Conservation (phyloP, 2,888 invertebrate species). For the Arge pagana region DNA sequence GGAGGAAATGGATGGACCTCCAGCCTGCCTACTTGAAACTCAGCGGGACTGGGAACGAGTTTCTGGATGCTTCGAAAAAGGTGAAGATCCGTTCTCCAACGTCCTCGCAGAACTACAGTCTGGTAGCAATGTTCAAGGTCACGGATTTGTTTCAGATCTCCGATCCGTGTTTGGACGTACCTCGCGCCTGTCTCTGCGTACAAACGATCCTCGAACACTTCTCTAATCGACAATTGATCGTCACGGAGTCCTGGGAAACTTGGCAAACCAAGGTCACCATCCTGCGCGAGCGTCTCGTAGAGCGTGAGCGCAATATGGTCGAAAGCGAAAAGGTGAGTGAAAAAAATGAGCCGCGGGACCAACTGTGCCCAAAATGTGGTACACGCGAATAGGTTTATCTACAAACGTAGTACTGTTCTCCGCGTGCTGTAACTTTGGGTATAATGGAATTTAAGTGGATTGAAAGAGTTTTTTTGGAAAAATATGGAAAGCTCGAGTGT, state of each 20-base stretch:
- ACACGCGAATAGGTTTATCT: no score
- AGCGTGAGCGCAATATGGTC: conserved; percentile 59
- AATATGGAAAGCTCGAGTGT: not conserved
- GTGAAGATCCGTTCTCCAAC: conserved; percentile 52
- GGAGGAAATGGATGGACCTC: conserved; percentile 70
- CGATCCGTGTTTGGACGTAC: conserved; percentile 72
- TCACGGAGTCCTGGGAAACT: conserved; percentile 73
- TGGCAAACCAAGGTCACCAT: conserved; percentile 67
- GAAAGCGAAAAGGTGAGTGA: conserved; percentile 55
- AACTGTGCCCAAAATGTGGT: no score
- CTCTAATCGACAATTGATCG: conserved; percentile 66
- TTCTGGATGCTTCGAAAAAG: conserved; percentile 66
- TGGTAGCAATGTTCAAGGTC: conserved; percentile 20
- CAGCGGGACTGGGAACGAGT: conserved; percentile 69
- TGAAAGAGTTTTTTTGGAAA: not conserved
- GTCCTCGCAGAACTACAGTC: conserved; percentile 4
- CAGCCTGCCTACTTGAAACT: conserved; percentile 69
- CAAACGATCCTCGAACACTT: conserved; percentile 72
- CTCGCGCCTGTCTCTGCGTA: conserved; percentile 69
- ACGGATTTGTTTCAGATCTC: conserved; percentile 59
- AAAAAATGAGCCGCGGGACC: conserved; percentile 58
- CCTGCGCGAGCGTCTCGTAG: conserved; percentile 44
- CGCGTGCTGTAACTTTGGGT: no score
- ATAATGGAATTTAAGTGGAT: not conserved
- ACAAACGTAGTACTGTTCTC: no score